Conservation (phyloP, 2,797 vertebrate genomes). For the Ispidina lecontei region DNA sequence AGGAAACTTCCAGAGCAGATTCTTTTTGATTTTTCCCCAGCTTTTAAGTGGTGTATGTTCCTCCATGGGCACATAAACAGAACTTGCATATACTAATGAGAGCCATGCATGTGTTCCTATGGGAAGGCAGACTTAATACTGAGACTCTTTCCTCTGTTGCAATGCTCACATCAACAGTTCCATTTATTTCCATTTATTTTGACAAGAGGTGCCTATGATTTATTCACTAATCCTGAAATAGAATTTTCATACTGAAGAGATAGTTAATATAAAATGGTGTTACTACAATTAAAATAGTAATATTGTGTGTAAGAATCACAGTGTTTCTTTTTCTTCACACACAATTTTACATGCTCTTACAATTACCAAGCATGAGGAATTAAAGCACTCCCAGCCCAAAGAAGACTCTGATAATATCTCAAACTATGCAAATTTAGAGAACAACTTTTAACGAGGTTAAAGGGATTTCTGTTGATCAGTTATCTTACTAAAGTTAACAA, state of each 20-base stretch:
- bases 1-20: not conserved
- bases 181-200: slow-evolving; percentile 17
- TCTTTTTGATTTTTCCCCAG: not conserved
- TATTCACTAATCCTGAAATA: slow-evolving; percentile 6
- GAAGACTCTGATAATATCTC: slow-evolving; percentile 50
- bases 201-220: not conserved
- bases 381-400: slow-evolving; percentile 39
- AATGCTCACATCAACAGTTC: not conserved
- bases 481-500: slow-evolving; percentile 5
- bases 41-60: not conserved
- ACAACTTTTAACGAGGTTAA: slow-evolving; percentile 53
- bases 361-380: slow-evolving; percentile 46
- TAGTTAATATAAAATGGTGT: not conserved
- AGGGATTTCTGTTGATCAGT: slow-evolving; percentile 51
- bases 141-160: not conserved
- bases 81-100: not conserved
- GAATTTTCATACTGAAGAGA: not conserved
- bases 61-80: not conserved
- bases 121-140: not conserved
- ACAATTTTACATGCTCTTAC: slow-evolving; percentile 13
- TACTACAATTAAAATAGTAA: slow-evolving; percentile 34
- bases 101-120: not conserved
- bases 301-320: not conserved
- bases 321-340: slow-evolving; percentile 31
- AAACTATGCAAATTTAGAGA: slow-evolving; percentile 43